phyloP scores from a whole-genome alignment of 1,140 invertebrate genomes.

The Whitmania pigra region DNA sequence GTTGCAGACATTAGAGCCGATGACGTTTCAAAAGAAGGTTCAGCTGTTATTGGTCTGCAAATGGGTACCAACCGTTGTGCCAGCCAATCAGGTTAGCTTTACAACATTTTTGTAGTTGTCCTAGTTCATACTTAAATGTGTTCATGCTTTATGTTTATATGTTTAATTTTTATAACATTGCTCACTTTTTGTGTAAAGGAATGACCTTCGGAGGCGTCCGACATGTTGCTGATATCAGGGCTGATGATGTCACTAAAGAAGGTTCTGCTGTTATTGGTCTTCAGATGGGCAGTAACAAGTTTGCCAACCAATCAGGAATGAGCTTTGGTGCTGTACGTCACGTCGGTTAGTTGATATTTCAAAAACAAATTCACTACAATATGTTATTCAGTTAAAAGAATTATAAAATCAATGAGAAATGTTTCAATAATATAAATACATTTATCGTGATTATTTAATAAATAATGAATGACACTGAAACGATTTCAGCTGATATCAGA shows the following conservation, averaged over 20 bases:
- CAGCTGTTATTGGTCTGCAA: conserved; percentile 18
- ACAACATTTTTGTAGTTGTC: too few relatives aligned
- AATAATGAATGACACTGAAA: background rate
- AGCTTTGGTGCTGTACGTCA: conserved; percentile 53
- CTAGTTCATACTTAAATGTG: too few relatives aligned
- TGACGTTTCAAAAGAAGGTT: conserved; percentile 23
- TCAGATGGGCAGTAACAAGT: conserved; percentile 81
- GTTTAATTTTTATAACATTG: background rate
- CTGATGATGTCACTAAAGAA: conserved; percentile 30
- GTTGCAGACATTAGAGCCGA: conserved; percentile 28
- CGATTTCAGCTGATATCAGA: conserved; percentile 31
- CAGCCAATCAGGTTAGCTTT: conserved; percentile 31
- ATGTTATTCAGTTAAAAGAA: too few relatives aligned
- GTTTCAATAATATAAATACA: too few relatives aligned
- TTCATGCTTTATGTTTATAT: too few relatives aligned
- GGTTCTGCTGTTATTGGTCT: conserved; percentile 72
- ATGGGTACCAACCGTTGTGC: conserved; percentile 59
- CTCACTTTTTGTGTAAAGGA: conserved; percentile 48
- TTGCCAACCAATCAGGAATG: conserved; percentile 43
- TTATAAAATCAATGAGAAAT: too few relatives aligned
- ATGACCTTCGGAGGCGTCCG: conserved; percentile 70
- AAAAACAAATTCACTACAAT: background rate
- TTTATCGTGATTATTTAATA: background rate
- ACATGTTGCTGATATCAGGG: conserved; percentile 54
- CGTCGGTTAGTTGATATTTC: conserved; percentile 20